A percentile compares a stretch with the other conserved stretches of the same genome.
Evolutionary conservation across 2,113 vertebrate species (phyloP).

Genomic region (Corythoichthys haematopterus): DNA sequence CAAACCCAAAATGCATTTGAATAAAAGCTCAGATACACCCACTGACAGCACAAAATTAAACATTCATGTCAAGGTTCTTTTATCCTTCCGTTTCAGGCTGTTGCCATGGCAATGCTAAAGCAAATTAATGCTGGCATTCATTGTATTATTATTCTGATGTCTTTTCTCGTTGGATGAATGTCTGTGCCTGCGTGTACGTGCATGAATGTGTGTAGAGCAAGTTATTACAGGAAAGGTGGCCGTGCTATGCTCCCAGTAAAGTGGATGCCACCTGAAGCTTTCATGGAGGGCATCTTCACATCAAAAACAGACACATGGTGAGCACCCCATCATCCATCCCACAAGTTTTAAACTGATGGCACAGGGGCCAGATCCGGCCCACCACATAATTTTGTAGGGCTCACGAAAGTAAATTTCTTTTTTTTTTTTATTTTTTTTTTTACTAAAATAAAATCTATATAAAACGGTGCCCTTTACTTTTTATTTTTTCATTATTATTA

Average conservation of each 20-base stretch:
- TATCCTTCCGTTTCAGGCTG: slow-evolving; percentile 8
- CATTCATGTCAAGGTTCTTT: neutral
- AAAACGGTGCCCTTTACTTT: no score
- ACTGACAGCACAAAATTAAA: slow-evolving; percentile 28
- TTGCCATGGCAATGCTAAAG: slow-evolving; percentile 35
- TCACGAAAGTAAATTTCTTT: no score
- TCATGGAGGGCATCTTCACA: slow-evolving; percentile 99
- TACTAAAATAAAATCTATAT: no score
- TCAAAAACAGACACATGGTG: slow-evolving; percentile 99
- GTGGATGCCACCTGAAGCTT: slow-evolving; percentile 99
- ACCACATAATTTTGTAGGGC: no score
- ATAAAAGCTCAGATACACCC: slow-evolving; percentile 19
- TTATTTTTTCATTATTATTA: no score
- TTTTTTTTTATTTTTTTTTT: no score
- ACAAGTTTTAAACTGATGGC: no score
- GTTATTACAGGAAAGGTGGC: slow-evolving; percentile 97
- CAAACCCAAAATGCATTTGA: neutral
- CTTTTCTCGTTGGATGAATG: neutral
- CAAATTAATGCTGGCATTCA: slow-evolving; percentile 1
- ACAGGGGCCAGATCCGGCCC: no score
- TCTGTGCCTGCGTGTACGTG: neutral
- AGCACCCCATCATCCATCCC: slow-evolving; percentile 11
- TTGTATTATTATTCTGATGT: neutral
- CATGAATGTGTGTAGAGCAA: slow-evolving; percentile 76
- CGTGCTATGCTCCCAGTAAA: slow-evolving; percentile 97